Conservation (phyloP, 2,888 invertebrate species). For the Acleris emargana region DNA sequence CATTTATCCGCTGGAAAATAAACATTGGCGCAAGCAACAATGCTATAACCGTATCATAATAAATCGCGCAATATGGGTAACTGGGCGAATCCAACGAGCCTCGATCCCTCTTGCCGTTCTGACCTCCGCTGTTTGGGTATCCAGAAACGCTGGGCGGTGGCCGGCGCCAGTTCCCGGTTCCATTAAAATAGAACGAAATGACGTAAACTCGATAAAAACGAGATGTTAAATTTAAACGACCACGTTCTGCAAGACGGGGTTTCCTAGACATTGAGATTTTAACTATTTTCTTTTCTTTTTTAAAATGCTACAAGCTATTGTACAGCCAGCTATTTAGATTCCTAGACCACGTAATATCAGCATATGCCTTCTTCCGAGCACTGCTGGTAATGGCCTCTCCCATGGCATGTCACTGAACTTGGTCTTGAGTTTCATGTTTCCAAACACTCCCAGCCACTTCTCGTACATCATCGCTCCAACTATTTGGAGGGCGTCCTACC, state of each 20-base stretch:
- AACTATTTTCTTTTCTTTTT: background rate
- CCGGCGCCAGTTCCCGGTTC: constrained; percentile 21
- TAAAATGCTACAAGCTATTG: background rate
- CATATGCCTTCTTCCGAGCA: too few species aligned
- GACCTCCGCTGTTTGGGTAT: background rate
- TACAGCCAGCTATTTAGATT: too few species aligned
- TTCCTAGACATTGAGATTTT: constrained; percentile 23
- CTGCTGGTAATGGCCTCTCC: too few species aligned
- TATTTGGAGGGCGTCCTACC: too few species aligned
- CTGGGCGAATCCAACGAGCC: constrained; percentile 3
- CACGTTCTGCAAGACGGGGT: constrained; percentile 10
- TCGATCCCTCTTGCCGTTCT: background rate
- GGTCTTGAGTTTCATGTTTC: too few species aligned
- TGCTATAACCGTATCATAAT: constrained; percentile 25
- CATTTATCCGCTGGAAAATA: background rate
- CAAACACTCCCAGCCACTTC: too few species aligned
- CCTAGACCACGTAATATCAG: too few species aligned
- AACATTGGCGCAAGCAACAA: constrained; percentile 26
- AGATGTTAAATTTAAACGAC: constrained; percentile 24
- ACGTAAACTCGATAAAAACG: constrained; percentile 28
- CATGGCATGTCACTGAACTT: too few species aligned
- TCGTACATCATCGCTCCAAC: too few species aligned
- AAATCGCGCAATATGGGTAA: constrained; percentile 31
- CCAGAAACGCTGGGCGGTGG: constrained; percentile 1
- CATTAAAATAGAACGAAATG: constrained; percentile 33